phyloP scores from a whole-genome alignment of 1,140 invertebrate species.

The Lerema accius region DNA sequence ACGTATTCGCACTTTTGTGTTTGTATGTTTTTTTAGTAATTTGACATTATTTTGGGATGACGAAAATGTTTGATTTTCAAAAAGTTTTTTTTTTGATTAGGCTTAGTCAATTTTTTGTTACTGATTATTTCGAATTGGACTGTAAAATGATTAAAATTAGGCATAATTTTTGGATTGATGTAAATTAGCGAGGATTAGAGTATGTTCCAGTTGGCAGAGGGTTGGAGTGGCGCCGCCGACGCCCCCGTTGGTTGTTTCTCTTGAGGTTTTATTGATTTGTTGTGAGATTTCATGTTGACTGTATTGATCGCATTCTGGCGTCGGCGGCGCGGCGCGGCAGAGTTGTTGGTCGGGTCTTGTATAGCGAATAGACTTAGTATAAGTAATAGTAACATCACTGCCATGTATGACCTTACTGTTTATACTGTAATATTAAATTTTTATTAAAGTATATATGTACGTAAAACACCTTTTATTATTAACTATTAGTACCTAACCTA shows the following conservation, averaged over 20 bases:
- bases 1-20: slow-evolving; percentile 38
- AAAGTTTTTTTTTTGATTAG: slow-evolving; percentile 37
- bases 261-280: slow-evolving; percentile 74
- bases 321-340: slow-evolving; percentile 34
- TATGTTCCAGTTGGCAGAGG: slow-evolving; percentile 62
- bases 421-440: slow-evolving; percentile 80
- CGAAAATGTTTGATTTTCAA: slow-evolving; percentile 38
- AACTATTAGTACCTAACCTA: too few relatives aligned
- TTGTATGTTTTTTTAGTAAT: slow-evolving; percentile 43
- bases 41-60: slow-evolving; percentile 50
- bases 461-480: slow-evolving; percentile 40
- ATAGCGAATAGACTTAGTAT: slow-evolving; percentile 68
- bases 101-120: slow-evolving; percentile 46
- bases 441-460: slow-evolving; percentile 73
- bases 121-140: slow-evolving; percentile 45
- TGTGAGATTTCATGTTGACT: slow-evolving; percentile 69
- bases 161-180: slow-evolving; percentile 64
- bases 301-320: slow-evolving; percentile 57
- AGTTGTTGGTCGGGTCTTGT: slow-evolving; percentile 54
- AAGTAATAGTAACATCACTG: slow-evolving; percentile 79
- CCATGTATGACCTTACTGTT: slow-evolving; percentile 82
- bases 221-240: slow-evolving; percentile 47
- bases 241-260: slow-evolving; percentile 72
- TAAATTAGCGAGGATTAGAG: slow-evolving; percentile 55
- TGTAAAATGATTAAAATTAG: slow-evolving; percentile 47